Evolutionary conservation across 1,140 invertebrate genomes (phyloP).

Genomic region (Mercenaria mercenaria): DNA sequence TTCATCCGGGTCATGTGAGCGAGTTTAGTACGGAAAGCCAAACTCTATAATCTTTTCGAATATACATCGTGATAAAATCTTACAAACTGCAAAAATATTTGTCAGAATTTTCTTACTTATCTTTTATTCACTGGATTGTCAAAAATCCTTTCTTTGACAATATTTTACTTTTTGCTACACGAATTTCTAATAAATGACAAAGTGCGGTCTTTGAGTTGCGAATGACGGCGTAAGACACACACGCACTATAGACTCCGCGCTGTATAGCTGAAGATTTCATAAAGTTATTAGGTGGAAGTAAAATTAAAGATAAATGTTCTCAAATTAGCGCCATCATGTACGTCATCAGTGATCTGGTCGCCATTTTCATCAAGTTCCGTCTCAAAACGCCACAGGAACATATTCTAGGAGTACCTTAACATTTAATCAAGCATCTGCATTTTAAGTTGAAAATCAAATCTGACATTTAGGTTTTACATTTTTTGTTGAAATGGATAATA

Average conservation of each 20-base stretch:
- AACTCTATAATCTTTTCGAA: no score
- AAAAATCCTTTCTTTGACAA: no score
- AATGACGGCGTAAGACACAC: background rate
- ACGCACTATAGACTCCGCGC: no score
- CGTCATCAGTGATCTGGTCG: conserved; percentile 36
- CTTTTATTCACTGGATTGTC: no score
- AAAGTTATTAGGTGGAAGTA: background rate
- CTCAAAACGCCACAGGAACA: conserved; percentile 57
- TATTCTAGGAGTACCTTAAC: background rate
- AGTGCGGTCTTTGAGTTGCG: background rate
- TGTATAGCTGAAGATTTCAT: background rate
- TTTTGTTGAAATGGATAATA: conserved; percentile 44
- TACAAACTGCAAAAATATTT: no score
- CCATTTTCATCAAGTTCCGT: conserved; percentile 66
- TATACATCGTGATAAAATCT: no score
- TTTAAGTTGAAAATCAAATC: conserved; percentile 55
- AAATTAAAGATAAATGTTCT: conserved; percentile 30
- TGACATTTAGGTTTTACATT: conserved; percentile 55
- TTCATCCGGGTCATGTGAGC: no score
- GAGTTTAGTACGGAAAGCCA: no score
- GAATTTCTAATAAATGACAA: background rate
- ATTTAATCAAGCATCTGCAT: conserved; percentile 42
- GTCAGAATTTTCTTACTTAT: no score
- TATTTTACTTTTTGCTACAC: background rate
- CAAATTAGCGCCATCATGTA: conserved; percentile 11